Conservation (phyloP, 2,113 vertebrate genomes). For the Vulpes vulpes region DNA sequence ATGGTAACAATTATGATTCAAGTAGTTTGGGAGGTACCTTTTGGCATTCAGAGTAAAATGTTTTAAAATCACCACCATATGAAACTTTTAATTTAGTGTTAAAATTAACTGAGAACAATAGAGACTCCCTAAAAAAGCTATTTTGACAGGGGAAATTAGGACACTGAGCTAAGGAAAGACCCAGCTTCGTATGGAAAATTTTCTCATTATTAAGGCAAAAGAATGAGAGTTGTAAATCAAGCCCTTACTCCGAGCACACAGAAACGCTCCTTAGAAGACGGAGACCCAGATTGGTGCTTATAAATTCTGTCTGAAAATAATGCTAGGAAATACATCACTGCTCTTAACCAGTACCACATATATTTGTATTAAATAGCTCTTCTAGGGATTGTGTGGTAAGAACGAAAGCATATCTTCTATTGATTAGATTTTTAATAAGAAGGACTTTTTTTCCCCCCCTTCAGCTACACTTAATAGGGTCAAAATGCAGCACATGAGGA, state of each 20-base stretch:
- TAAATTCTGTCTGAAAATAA: slow-evolving; percentile 73
- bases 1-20: slow-evolving; percentile 67
- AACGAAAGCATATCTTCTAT: slow-evolving; percentile 36
- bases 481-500: neutral
- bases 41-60: slow-evolving; percentile 47
- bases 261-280: slow-evolving; percentile 43
- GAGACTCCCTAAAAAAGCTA: slow-evolving; percentile 52
- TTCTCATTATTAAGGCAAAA: slow-evolving; percentile 69
- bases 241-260: neutral
- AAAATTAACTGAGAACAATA: slow-evolving; percentile 73
- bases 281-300: slow-evolving; percentile 19
- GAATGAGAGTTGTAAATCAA: slow-evolving; percentile 70
- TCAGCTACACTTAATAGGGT: neutral
- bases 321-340: slow-evolving; percentile 58
- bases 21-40: slow-evolving; percentile 52
- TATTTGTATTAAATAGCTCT: slow-evolving; percentile 41
- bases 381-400: slow-evolving; percentile 2
- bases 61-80: slow-evolving; percentile 71
- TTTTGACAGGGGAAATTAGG: slow-evolving; percentile 70
- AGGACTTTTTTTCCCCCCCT: neutral
- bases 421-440: slow-evolving; percentile 57
- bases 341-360: slow-evolving; percentile 46
- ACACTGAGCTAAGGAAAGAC: slow-evolving; percentile 51
- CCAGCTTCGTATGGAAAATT: slow-evolving; percentile 45
- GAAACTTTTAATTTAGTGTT: slow-evolving; percentile 77